phyloP scores from a whole-genome alignment of 2,113 vertebrate genomes.

The Glaucidium brasilianum region DNA sequence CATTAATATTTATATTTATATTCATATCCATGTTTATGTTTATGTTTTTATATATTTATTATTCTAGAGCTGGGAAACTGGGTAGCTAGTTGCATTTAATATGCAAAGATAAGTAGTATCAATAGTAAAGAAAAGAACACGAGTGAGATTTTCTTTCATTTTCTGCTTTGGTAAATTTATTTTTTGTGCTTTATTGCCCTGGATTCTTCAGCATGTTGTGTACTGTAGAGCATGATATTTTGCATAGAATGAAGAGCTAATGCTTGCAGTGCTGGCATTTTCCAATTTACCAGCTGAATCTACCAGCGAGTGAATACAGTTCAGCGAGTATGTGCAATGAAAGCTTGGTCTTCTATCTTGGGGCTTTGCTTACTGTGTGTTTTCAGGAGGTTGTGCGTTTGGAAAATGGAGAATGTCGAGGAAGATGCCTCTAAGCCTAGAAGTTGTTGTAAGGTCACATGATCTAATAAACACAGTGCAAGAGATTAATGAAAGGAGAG shows the following conservation, averaged over 20 bases:
- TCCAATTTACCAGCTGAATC: neutral
- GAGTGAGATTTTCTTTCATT: neutral
- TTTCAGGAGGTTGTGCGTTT: neutral
- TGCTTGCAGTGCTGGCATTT: neutral
- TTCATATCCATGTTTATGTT: too few relatives aligned
- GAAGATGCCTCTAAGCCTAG: neutral
- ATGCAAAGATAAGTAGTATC: neutral
- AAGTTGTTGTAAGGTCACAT: neutral
- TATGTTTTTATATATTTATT: too few relatives aligned
- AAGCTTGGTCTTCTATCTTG: neutral
- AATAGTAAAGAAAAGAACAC: neutral
- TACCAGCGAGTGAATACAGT: neutral
- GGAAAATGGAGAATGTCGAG: neutral
- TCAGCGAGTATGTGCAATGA: neutral
- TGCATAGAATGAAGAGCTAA: neutral
- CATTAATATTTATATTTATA: neutral
- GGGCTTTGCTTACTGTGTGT: neutral
- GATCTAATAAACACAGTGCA: neutral
- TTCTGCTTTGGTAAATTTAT: neutral
- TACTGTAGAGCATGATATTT: neutral
- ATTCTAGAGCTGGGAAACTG: neutral
- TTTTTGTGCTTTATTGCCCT: neutral
- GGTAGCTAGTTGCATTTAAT: neutral
- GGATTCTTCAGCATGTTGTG: neutral
- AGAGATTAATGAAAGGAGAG: neutral